Evolutionary conservation across 2,113 vertebrate genomes (phyloP), one percentile per base, ranked within the genome.

Genomic region (Larimichthys polyactis): DNA sequence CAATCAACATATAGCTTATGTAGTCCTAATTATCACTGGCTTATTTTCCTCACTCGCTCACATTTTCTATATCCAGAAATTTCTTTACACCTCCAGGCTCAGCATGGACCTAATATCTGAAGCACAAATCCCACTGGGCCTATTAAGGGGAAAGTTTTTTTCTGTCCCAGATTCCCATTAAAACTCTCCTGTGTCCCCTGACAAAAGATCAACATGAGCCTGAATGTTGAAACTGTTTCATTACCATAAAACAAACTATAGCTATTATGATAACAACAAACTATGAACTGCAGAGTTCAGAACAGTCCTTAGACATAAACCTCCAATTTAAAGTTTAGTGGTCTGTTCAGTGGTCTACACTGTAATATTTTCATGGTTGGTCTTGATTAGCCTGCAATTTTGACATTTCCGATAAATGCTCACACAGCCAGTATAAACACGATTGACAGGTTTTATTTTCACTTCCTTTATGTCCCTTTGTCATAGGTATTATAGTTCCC

Each of bases 141-240:
- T 68, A 74, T 90, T 86, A 82, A 78, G 71, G 68, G 76, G 78
- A 84, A 90, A 83, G 44, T 78, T 86, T 79, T 36, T 40, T 55
- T 46, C 43, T 3, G 85, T 64, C 75, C 91, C 87, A 93, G 87
- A 92, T 90, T 90, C 80, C 73, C 51, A 76, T 80, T 87, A 86
- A 88, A 87, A 83, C 62, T 87, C 80, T 72, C 81, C 49, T 32
- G 72, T 69, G 83, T 87, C 74, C 57, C 24, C 60, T 19, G 32
- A 68, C 48, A 60, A 75, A 55, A 80, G 81, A 85, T 66, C 73
- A 68, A 73, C 64, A 74, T 44, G 65, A 66, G 64, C 40, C 46
- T 71, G 78, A 27, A 12, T 22, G 67, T 2, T 66, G 59, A 86
- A 77, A 77, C 27, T 1, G 40, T 69, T 54, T 29, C 15, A 16